Evolutionary conservation across 2,888 invertebrate species (phyloP).

Genomic region (Lamproptera curius): DNA sequence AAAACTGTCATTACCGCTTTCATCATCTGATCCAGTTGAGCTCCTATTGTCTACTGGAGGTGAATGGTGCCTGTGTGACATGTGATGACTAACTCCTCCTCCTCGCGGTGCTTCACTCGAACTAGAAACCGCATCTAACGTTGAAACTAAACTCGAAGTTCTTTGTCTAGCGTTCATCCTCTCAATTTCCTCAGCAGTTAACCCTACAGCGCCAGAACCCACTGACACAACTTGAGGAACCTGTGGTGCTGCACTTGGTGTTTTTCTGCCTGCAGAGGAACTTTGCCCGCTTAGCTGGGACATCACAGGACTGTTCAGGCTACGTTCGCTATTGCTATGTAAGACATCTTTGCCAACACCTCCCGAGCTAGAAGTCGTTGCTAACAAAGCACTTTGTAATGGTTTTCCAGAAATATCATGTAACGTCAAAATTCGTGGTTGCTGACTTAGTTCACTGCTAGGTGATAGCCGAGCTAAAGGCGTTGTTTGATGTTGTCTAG

Average conservation of each 20-base stretch:
- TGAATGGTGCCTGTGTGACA: slow-evolving; percentile 85
- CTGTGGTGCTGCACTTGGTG: slow-evolving; percentile 82
- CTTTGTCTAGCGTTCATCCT: slow-evolving; percentile 91
- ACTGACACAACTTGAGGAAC: slow-evolving; percentile 82
- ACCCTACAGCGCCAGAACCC: slow-evolving; percentile 85
- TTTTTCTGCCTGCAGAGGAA: slow-evolving; percentile 87
- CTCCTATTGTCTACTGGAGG: slow-evolving; percentile 86
- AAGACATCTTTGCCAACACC: slow-evolving; percentile 93
- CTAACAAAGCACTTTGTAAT: slow-evolving; percentile 90
- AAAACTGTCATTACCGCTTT: slow-evolving; percentile 97
- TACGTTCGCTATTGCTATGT: slow-evolving; percentile 94
- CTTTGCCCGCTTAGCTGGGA: slow-evolving; percentile 93
- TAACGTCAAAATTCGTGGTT: slow-evolving; percentile 93
- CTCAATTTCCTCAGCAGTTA: slow-evolving; percentile 96
- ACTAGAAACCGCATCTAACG: slow-evolving; percentile 95
- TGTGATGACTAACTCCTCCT: slow-evolving; percentile 81
- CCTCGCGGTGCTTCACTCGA: slow-evolving; percentile 89
- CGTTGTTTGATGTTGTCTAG: slow-evolving; percentile 91
- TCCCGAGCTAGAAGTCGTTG: slow-evolving; percentile 93
- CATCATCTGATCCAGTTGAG: slow-evolving; percentile 90
- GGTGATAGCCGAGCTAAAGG: slow-evolving; percentile 94
- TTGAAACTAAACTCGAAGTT: slow-evolving; percentile 93
- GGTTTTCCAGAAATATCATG: slow-evolving; percentile 97
- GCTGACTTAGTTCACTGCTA: slow-evolving; percentile 94
- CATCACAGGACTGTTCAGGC: slow-evolving; percentile 95